These are phyloP conservation scores for Laterallus jamaicensis DNA, from an alignment of 2,113 vertebrate species.

Conservation along the genomic window DNA sequence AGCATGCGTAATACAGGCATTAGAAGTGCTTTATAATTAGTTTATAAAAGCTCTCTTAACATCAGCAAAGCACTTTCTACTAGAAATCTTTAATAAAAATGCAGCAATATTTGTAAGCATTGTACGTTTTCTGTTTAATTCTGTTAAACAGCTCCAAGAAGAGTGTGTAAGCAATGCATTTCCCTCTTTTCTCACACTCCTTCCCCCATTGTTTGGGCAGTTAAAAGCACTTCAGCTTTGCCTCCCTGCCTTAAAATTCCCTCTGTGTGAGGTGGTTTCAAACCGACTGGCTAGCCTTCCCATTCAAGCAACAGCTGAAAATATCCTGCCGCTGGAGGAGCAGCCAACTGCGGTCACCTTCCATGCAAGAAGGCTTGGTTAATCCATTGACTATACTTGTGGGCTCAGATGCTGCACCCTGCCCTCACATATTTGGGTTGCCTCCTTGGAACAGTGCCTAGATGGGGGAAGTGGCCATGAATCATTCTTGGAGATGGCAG, in stretches of 20 bases:
- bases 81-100: conserved; percentile 45
- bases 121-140: conserved; percentile 10
- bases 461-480: background rate
- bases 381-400: background rate
- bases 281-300: background rate
- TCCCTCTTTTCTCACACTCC: background rate
- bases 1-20: conserved; percentile 35
- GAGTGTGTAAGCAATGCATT: background rate
- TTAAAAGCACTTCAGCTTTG: conserved; percentile 35
- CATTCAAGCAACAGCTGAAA: background rate
- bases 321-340: background rate
- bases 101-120: conserved; percentile 35
- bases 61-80: conserved; percentile 42
- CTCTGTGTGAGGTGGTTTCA: background rate
- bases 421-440: background rate
- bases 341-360: background rate
- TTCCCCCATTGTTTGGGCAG: background rate
- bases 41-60: conserved; percentile 61
- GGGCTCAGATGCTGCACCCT: background rate
- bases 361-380: background rate
- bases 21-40: conserved; percentile 59
- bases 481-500: background rate
- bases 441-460: background rate
- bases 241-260: background rate
- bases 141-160: conserved; percentile 30